These are phyloP conservation scores for Pollenia labialis DNA, from an alignment of 2,888 invertebrate species.

Conservation along the genomic window DNA sequence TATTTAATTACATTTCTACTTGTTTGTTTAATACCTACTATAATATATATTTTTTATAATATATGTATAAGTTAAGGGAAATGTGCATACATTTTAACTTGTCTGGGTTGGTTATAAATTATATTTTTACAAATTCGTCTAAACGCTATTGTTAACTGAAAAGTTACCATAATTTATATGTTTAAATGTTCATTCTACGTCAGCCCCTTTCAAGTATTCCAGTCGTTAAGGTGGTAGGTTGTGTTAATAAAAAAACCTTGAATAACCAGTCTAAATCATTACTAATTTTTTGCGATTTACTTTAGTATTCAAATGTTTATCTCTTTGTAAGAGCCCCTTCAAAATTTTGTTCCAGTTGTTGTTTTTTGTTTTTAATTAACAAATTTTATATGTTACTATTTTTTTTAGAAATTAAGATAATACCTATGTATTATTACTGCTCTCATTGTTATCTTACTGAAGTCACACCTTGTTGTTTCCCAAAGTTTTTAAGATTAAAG, in stretches of 20 bases:
- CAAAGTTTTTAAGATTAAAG: neutral
- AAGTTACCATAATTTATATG: constrained; percentile 8
- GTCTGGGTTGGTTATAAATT: no score
- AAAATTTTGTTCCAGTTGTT: constrained; percentile 15
- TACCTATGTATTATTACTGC: neutral
- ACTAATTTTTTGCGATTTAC: constrained; percentile 17
- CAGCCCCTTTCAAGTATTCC: neutral
- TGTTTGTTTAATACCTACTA: constrained; percentile 17
- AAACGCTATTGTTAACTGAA: neutral
- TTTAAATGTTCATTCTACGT: constrained; percentile 3
- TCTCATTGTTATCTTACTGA: neutral
- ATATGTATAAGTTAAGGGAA: no score
- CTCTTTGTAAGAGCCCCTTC: constrained; percentile 44
- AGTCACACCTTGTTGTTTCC: neutral
- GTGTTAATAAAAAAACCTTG: constrained; percentile 56
- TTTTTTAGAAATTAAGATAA: constrained; percentile 47
- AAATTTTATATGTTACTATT: constrained; percentile 17
- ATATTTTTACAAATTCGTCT: neutral
- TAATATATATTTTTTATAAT: neutral
- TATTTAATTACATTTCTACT: constrained; percentile 27
- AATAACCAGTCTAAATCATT: constrained; percentile 48
- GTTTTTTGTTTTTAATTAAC: neutral
- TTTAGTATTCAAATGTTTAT: constrained; percentile 51
- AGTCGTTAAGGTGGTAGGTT: neutral
- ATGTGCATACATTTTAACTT: no score